Base-by-base conservation (phyloP, 1,140 invertebrate species). In the Drosophila subobscura region DNA sequence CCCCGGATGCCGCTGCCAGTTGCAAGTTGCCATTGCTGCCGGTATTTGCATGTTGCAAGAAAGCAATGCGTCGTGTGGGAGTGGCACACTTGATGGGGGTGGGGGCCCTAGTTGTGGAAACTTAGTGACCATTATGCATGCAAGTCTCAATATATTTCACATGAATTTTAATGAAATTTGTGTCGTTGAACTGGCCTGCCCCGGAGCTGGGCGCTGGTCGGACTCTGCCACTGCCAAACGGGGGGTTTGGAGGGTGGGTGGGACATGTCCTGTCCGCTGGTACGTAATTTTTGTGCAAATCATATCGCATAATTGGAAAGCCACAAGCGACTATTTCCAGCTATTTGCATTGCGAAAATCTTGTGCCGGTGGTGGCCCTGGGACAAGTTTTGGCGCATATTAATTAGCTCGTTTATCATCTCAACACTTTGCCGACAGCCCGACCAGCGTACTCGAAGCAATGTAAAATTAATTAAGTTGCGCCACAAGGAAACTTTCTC, bases 81-180 rank as follows among this genome's bases (percentile, higher is more conserved):
- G 56, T 46, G 33, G 40, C 47, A 64, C 78, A 79, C 80, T 84
- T 68, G 79, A 76, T 27, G 42, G 59, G 46, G 12, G 20, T 27
- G 42, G 59, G 46, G 12, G 20, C 52, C 12, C n/a, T 20, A 63
- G 52, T 46, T 72, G 45, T 77, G 44, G 61, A 76, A 89, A 86
- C 78, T 88, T 86, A 89, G 84, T 83, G 77, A 78, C 81, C 83
- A 86, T 88, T 89, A 86, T 86, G 83, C 84, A 86, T 86, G 84
- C 81, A 88, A 76, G 73, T 89, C 74, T 75, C 84, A 86, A 86
- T 86, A 86, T 88, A 86, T 86, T 89, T 86, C 84, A 78, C 66
- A 88, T 86, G 79, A 86, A 86, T 88, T 86, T 89, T 86, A 86
- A 86, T 86, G 78, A 74, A 86, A 78, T 58, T 53, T 67, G 61